phyloP scores from a whole-genome alignment of 2,797 vertebrate genomes.

The Anolis apletophallus region DNA sequence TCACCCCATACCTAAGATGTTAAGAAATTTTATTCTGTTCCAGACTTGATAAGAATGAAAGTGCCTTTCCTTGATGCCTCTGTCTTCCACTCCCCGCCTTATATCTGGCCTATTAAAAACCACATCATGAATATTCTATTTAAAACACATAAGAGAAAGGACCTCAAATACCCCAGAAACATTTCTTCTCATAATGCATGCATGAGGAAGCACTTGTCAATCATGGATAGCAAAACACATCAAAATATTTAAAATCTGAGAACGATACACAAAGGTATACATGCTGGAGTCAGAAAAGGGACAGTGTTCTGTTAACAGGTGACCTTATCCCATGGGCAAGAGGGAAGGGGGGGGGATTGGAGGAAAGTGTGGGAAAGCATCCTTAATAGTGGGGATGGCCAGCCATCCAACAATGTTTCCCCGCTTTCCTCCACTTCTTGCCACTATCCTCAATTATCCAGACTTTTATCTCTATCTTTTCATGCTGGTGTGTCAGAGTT shows the following conservation, averaged over 20 bases:
- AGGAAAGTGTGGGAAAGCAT: too few relatives aligned
- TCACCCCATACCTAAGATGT: slow-evolving; percentile 50
- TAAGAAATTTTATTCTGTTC: slow-evolving; percentile 67
- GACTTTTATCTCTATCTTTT: too few relatives aligned
- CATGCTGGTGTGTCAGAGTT: too few relatives aligned
- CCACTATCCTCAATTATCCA: too few relatives aligned
- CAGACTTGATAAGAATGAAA: slow-evolving; percentile 66
- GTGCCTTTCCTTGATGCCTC: slow-evolving; percentile 55
- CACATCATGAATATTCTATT: slow-evolving; percentile 75
- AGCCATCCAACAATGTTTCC: too few relatives aligned
- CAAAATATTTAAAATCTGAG: slow-evolving; percentile 56
- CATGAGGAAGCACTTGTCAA: slow-evolving; percentile 71
- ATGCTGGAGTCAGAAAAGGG: slow-evolving; percentile 59
- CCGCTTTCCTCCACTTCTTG: too few relatives aligned
- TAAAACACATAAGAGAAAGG: slow-evolving; percentile 73
- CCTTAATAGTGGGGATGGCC: too few relatives aligned
- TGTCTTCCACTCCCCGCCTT: slow-evolving; percentile 46
- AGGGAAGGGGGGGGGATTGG: too few relatives aligned
- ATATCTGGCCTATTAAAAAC: slow-evolving; percentile 69
- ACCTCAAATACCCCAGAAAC: slow-evolving; percentile 70
- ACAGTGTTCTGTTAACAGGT: slow-evolving; percentile 55
- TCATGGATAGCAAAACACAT: slow-evolving; percentile 70
- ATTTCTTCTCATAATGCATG: slow-evolving; percentile 59
- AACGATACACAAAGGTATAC: slow-evolving; percentile 66
- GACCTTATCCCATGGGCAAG: too few relatives aligned